Evolutionary conservation across 2,113 vertebrate species (phyloP).

Genomic region (Scomber colias): DNA sequence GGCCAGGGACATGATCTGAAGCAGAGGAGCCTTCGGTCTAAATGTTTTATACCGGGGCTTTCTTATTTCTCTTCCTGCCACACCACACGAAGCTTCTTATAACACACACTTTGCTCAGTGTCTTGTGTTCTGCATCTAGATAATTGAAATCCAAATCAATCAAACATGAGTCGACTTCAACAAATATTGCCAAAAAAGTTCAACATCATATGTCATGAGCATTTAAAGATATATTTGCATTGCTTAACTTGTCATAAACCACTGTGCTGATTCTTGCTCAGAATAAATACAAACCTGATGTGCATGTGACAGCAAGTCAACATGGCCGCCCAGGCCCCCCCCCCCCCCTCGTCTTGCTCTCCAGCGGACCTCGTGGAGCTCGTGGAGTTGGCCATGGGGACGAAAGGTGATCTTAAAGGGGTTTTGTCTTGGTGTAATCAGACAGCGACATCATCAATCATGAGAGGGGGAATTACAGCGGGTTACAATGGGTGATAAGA

Average conservation of each 20-base stretch:
- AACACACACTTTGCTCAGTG: conserved; percentile 7
- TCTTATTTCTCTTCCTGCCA: conserved; percentile 34
- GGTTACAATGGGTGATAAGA: conserved; percentile 81
- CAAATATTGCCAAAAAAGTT: background rate
- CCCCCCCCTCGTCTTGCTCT: background rate
- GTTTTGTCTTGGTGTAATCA: conserved; percentile 83
- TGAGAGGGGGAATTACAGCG: conserved; percentile 79
- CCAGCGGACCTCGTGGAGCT: conserved; percentile 47
- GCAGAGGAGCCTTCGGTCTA: conserved; percentile 60
- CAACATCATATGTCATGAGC: background rate
- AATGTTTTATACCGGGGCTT: conserved; percentile 76
- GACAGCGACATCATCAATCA: conserved; percentile 84
- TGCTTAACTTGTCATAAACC: background rate
- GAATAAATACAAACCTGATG: background rate
- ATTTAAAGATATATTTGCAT: background rate
- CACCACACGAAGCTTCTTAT: conserved; percentile 17
- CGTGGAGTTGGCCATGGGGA: conserved; percentile 56
- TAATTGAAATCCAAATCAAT: conserved; percentile 21
- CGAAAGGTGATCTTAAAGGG: conserved; percentile 79
- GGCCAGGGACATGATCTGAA: conserved; percentile 74
- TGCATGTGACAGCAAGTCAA: conserved; percentile 27
- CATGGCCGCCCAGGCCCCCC: background rate
- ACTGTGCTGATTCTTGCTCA: conserved; percentile 23
- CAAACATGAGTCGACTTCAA: background rate
- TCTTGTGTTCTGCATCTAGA: conserved; percentile 35